Evolutionary conservation across 1,140 invertebrate species (phyloP), one percentile per base, ranked within the genome.

Genomic region (Amphibalanus amphitrite): DNA sequence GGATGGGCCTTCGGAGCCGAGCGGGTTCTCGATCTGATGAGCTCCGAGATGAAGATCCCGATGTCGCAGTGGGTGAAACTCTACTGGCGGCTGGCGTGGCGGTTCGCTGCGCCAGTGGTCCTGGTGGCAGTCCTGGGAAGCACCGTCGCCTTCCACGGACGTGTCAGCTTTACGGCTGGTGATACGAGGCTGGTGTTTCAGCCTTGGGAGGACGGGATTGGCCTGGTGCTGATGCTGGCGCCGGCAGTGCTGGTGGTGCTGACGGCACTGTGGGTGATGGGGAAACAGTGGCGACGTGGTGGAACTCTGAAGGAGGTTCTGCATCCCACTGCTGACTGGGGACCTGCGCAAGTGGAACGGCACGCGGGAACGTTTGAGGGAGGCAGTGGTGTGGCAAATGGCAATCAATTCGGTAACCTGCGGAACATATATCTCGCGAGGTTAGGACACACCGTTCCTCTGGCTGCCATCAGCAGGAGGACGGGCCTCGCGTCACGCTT

Each of bases 51-150:
- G 69, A 80, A 80, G 28, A 75, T 77, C 30, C 81, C 80, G 74
- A 70, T 75, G 0, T 73, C 74, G 1, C 78, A 80, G 3, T 77
- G 77, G 25, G 73, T 79, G 20, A 79, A 79, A 69, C 79, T 79
- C 77, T 78, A 79, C 69, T 84, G 83, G 83, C 76, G 77, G 70
- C 69, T 77, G 10, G 77, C 83, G 74, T 84, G 82, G 82, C 75
- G 76, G 59, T 72, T 78, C 30, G 74, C 82, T 33, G 79, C 79
- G 10, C 83, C 83, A 13, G 13, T 59, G 6, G 47, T 20, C 10
- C 47, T 59, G 47, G 6, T 23, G 13, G 10, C 13, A 3, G 47
- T 59, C 1, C 47, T 59, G 1, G 47, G 10, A 23, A 1, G 10
- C 47, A 23, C 47, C 23, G 10, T 59, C 13, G 10, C 23, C 1